Base-by-base conservation (phyloP, 2,113 vertebrate species). In the Tichodroma muraria region DNA sequence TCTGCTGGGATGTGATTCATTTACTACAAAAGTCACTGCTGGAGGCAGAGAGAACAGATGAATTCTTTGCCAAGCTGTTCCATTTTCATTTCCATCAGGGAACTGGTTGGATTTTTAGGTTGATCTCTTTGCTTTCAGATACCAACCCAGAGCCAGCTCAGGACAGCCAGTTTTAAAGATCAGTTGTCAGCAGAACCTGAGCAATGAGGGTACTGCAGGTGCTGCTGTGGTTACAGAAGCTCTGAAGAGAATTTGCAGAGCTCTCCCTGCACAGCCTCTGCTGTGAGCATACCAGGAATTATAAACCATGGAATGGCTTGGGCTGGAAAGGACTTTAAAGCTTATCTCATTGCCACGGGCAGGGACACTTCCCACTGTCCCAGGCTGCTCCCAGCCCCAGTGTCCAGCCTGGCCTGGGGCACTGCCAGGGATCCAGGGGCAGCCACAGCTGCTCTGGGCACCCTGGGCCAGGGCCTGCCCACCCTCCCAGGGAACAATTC, bases 401-500 rank as follows among this genome's bases (percentile, higher is more conserved):
- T 13, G 0, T 57, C 44, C 66, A 72, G 0, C 33, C 33, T 38
- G 33, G 33, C 27, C 60, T 88, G 24, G 44, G 52, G 0, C 37
- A 65, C 68, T 73, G 0, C 68, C 68, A 88, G 60, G 44, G 68
- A 59, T 75, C 69, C 69, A 73, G 60, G 60, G 37, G 15, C 68
- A 88, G 33, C 44, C 77, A 7, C 68, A 73, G 44, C 77, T 73
- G 4, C 59, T 65, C 76, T 65, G 66, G 42, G 50, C 50, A 80
- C 44, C 57, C 66, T 80, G 57, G 42, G 76, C 57, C 85, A 57
- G 50, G 65, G 14, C 50, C 30, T 64, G 0, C 1, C 20, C 25
- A 37, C 25, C 13, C 35, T 64, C 16, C 0, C 10, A 47, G 5
- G 1, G 4, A 45, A 4, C 0, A 2, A 49, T 71, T 71, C 1